Percentiles rank a stretch among this genome's conserved stretches.
phyloP scores from a whole-genome alignment of 1,140 invertebrate species.

The Heliothis subflexa region DNA sequence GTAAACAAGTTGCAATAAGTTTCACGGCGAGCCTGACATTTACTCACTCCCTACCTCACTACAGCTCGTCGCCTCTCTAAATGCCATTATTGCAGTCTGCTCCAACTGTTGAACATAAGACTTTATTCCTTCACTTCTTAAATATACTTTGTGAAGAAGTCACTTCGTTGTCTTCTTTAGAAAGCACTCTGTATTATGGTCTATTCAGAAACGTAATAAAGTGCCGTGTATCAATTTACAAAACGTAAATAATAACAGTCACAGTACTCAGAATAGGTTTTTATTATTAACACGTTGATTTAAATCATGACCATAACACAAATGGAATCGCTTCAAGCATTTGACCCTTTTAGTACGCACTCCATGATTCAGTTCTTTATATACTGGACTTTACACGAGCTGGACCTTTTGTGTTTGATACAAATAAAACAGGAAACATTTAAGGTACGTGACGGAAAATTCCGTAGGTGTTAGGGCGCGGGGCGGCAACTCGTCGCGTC shows the following conservation, averaged over 20 bases:
- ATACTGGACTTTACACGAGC: constrained; percentile 4
- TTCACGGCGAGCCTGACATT: constrained; percentile 65
- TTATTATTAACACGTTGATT: neutral
- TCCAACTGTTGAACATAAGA: constrained; percentile 42
- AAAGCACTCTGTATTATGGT: constrained; percentile 12
- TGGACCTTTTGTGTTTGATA: constrained; percentile 51
- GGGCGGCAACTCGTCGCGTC: constrained; percentile 40
- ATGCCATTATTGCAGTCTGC: constrained; percentile 63
- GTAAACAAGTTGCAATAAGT: constrained; percentile 79
- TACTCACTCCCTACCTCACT: constrained; percentile 57
- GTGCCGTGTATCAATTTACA: neutral
- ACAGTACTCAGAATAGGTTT: too few relatives aligned
- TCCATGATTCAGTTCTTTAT: constrained; percentile 29
- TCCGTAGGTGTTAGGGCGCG: constrained; percentile 43
- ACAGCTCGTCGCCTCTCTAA: constrained; percentile 54
- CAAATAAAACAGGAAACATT: constrained; percentile 52
- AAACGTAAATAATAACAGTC: too few relatives aligned
- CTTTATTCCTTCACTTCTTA: constrained; percentile 31
- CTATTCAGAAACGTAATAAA: constrained; percentile 1
- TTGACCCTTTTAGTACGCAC: constrained; percentile 1
- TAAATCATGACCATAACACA: constrained; percentile 6
- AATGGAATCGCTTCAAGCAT: constrained; percentile 21
- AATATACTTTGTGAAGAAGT: constrained; percentile 33
- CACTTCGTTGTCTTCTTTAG: constrained; percentile 32
- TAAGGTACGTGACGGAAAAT: constrained; percentile 50